These are phyloP conservation scores for Caiman crocodilus DNA, from an alignment of 2,797 vertebrate genomes.

Conservation along the genomic window DNA sequence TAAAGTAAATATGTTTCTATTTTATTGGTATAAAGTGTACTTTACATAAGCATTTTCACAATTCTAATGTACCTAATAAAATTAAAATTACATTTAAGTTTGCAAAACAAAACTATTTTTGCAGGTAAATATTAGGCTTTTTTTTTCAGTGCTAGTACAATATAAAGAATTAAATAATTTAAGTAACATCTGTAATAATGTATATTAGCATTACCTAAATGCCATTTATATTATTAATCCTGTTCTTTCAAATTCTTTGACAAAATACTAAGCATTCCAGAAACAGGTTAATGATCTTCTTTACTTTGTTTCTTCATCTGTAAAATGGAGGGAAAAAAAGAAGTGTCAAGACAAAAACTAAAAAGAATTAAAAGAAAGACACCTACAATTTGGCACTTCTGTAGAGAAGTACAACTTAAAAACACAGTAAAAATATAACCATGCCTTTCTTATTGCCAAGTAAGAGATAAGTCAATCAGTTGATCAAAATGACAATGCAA, in stretches of 20 bases:
- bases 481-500: too few species aligned
- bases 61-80: background rate
- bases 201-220: background rate
- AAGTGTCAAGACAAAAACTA: background rate
- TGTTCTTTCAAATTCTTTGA: background rate
- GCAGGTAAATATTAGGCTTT: background rate
- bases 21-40: background rate
- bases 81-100: background rate
- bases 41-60: background rate
- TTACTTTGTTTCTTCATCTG: constrained; percentile 22
- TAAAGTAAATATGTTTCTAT: background rate
- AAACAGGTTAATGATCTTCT: background rate
- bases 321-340: constrained; percentile 22
- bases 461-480: too few species aligned
- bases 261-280: background rate
- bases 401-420: background rate
- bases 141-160: too few species aligned
- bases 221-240: background rate
- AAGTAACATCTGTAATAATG: background rate
- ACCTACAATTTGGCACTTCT: background rate
- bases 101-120: background rate
- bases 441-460: too few species aligned
- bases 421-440: background rate
- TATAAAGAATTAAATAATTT: background rate
- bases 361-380: background rate